These are phyloP conservation scores for Gonatopus flavifemur DNA, from an alignment of 1,140 invertebrate species.

Conservation along the genomic window DNA sequence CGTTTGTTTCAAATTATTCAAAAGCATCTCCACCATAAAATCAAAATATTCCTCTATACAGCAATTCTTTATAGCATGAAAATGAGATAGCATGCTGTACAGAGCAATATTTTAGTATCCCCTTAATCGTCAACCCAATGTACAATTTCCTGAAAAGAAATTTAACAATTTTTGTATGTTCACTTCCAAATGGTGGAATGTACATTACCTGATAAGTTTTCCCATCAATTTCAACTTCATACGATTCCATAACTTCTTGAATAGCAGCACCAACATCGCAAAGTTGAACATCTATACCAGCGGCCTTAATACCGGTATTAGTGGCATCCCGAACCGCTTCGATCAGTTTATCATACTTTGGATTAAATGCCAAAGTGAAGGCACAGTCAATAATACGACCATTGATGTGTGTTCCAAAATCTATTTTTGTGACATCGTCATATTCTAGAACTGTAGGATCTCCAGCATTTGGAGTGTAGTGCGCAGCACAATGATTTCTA, in stretches of 20 bases:
- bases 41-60: too few species aligned
- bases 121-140: too few species aligned
- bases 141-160: too few species aligned
- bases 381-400: constrained; percentile 99
- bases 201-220: constrained; percentile 81
- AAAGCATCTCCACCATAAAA: too few species aligned
- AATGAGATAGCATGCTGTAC: too few species aligned
- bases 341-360: constrained; percentile 93
- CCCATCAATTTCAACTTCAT: constrained; percentile 97
- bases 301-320: constrained; percentile 93
- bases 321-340: constrained; percentile 97
- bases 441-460: constrained; percentile 92
- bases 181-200: background rate
- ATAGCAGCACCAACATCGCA: constrained; percentile 98
- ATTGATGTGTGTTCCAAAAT: constrained; percentile 99
- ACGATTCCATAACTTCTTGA: constrained; percentile 99
- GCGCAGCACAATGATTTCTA: constrained; percentile 97
- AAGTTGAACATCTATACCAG: constrained; percentile 95
- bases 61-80: too few species aligned
- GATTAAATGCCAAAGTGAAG: constrained; percentile 96
- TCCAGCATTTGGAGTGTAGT: constrained; percentile 99
- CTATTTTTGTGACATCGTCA: constrained; percentile 99
- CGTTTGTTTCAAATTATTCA: too few species aligned
- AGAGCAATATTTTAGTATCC: too few species aligned
- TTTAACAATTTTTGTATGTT: too few species aligned